Percentiles rank a stretch among this genome's conserved stretches.
These are phyloP conservation scores for Camptogramma bilineatum DNA, from an alignment of 2,888 invertebrate species.

Conservation along the genomic window DNA sequence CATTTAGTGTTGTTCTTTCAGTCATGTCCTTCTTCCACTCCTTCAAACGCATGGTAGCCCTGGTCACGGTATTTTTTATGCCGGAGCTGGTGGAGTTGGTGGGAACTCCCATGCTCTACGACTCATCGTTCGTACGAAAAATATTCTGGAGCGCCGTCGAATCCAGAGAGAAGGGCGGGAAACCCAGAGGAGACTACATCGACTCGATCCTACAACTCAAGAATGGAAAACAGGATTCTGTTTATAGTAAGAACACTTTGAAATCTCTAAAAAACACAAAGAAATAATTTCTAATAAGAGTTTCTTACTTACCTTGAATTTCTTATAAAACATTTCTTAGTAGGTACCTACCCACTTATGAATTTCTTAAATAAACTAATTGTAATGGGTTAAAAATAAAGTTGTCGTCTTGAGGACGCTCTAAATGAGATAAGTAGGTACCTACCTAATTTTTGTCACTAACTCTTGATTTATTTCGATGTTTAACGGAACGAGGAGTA, in stretches of 20 bases:
- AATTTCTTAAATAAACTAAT: too few relatives aligned
- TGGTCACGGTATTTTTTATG: conserved; percentile 49
- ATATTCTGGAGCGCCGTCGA: conserved; percentile 46
- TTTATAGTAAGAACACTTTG: conserved; percentile 43
- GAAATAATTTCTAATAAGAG: too few relatives aligned
- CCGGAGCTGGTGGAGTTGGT: conserved; percentile 45
- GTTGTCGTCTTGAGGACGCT: too few relatives aligned
- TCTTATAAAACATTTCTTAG: too few relatives aligned
- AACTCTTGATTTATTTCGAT: too few relatives aligned
- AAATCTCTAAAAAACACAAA: too few relatives aligned
- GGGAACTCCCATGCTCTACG: conserved; percentile 43
- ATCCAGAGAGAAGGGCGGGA: conserved; percentile 41
- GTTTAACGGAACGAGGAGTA: too few relatives aligned
- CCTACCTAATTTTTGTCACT: too few relatives aligned
- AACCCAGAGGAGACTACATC: conserved; percentile 47
- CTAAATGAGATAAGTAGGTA: too few relatives aligned
- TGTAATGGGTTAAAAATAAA: neutral
- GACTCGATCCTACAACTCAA: conserved; percentile 47
- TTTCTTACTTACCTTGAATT: too few relatives aligned
- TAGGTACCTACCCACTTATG: too few relatives aligned
- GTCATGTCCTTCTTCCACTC: conserved; percentile 47
- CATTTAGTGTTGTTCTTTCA: conserved; percentile 26
- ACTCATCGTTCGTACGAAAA: conserved; percentile 42
- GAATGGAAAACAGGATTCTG: conserved; percentile 44
- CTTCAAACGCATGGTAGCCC: conserved; percentile 48